These are phyloP conservation scores for Bursaphelenchus mucronatus DNA, from an alignment of 1,140 invertebrate species.

Conservation along the genomic window DNA sequence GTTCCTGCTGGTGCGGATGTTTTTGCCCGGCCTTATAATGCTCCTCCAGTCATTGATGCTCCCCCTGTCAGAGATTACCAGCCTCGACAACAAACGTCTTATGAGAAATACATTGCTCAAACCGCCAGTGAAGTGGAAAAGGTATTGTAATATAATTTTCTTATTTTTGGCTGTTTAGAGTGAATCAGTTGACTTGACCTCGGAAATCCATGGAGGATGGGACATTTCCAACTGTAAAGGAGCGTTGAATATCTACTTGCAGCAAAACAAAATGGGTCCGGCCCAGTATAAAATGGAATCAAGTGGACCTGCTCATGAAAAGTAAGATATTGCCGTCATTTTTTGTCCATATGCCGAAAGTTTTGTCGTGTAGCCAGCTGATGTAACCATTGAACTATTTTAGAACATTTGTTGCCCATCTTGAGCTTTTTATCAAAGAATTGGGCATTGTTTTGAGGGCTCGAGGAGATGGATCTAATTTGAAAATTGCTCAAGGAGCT, in stretches of 20 bases:
- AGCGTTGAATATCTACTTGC: constrained; percentile 43
- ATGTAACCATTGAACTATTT: constrained; percentile 7
- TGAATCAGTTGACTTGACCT: constrained; percentile 38
- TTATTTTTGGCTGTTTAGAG: constrained; percentile 26
- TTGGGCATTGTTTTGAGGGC: constrained; percentile 2
- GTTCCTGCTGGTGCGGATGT: neutral
- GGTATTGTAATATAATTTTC: constrained; percentile 27
- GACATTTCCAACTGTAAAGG: constrained; percentile 38
- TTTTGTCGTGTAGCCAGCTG: constrained; percentile 23
- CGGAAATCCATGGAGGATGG: constrained; percentile 47
- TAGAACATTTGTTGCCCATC: constrained; percentile 31
- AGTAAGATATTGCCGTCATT: constrained; percentile 6
- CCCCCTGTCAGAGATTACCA: neutral
- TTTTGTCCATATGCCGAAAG: constrained; percentile 5
- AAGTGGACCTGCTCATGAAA: constrained; percentile 23
- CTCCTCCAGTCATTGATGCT: neutral
- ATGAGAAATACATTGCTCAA: constrained; percentile 43
- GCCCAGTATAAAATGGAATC: constrained; percentile 13
- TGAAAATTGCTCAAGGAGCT: constrained; percentile 89
- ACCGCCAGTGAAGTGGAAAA: constrained; percentile 34
- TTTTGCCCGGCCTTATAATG: neutral
- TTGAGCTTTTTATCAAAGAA: constrained; percentile 26
- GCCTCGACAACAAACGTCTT: constrained; percentile 7
- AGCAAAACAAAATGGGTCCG: constrained; percentile 27
- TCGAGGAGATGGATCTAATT: constrained; percentile 61